Percentiles rank a stretch among this genome's conserved stretches.
These are phyloP conservation scores for Osmerus mordax DNA, from an alignment of 2,113 vertebrate genomes.

Conservation along the genomic window DNA sequence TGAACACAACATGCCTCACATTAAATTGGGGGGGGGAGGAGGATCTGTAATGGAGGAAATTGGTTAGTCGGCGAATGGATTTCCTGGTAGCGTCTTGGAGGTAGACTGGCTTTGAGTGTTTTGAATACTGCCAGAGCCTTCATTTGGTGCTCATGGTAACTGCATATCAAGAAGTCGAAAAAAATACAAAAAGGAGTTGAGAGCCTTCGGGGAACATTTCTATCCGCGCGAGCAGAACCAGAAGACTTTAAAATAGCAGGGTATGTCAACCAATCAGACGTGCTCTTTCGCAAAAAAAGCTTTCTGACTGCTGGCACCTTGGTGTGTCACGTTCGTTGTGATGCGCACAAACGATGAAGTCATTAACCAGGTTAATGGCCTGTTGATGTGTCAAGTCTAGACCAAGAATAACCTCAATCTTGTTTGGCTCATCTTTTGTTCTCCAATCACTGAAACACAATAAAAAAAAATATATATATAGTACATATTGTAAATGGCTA, in stretches of 20 bases:
- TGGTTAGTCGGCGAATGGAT: constrained; percentile 23
- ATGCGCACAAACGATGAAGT: no score
- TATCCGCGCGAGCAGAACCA: neutral
- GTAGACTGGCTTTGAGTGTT: neutral
- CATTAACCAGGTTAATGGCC: no score
- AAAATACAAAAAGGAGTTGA: constrained; percentile 11
- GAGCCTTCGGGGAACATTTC: neutral
- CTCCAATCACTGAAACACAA: no score
- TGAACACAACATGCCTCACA: constrained; percentile 34
- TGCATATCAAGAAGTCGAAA: constrained; percentile 4
- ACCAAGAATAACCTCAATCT: no score
- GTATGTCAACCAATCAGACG: constrained; percentile 7
- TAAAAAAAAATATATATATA: no score
- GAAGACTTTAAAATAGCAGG: neutral
- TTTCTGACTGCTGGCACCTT: no score
- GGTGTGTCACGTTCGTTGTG: no score
- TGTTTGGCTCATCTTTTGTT: no score
- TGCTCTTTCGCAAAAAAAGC: neutral
- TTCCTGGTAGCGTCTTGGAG: constrained; percentile 1
- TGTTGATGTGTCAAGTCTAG: no score
- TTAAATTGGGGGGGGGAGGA: constrained; percentile 27
- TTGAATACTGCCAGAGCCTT: neutral
- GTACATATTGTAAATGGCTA: no score
- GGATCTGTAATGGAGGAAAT: constrained; percentile 28
- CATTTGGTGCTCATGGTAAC: neutral